phyloP scores from a whole-genome alignment of 2,113 vertebrate genomes.

The Mustela nigripes region DNA sequence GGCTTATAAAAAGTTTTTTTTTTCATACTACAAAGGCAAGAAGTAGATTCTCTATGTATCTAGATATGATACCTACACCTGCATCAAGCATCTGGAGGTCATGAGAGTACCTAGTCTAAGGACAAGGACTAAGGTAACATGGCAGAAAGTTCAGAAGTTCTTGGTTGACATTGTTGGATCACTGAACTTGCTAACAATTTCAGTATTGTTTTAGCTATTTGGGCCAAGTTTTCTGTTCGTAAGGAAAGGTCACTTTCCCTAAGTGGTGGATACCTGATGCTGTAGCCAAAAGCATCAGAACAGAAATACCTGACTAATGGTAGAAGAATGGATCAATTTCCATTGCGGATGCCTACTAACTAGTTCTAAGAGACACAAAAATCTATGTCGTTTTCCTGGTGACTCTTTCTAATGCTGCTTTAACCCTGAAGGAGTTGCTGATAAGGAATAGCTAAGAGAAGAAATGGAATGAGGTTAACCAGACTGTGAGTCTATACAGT shows the following conservation, averaged over 20 bases:
- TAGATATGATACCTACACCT: not conserved
- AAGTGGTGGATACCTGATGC: not conserved
- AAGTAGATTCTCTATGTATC: not conserved
- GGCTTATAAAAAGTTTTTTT: not conserved
- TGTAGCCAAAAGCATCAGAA: not conserved
- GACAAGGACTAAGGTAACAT: not conserved
- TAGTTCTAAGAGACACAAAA: not conserved
- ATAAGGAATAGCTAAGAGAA: not conserved
- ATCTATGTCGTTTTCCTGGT: not conserved
- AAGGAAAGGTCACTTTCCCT: not conserved
- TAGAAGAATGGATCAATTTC: not conserved
- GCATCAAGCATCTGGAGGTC: not conserved
- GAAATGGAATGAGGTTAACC: not conserved
- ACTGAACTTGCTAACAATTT: not conserved
- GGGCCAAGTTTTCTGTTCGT: not conserved
- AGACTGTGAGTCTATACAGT: not conserved
- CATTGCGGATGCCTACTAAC: not conserved
- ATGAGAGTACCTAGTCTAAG: not conserved
- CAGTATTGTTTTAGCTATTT: slow-evolving; percentile 5
- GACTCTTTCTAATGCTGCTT: not conserved
- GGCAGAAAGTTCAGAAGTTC: not conserved
- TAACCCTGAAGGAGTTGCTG: not conserved
- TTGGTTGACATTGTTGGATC: not conserved
- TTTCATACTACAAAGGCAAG: not conserved
- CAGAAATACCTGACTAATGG: not conserved